Evolutionary conservation across 2,888 invertebrate species (phyloP), one percentile per base, ranked within the genome.

Genomic region (Acleris emargana): DNA sequence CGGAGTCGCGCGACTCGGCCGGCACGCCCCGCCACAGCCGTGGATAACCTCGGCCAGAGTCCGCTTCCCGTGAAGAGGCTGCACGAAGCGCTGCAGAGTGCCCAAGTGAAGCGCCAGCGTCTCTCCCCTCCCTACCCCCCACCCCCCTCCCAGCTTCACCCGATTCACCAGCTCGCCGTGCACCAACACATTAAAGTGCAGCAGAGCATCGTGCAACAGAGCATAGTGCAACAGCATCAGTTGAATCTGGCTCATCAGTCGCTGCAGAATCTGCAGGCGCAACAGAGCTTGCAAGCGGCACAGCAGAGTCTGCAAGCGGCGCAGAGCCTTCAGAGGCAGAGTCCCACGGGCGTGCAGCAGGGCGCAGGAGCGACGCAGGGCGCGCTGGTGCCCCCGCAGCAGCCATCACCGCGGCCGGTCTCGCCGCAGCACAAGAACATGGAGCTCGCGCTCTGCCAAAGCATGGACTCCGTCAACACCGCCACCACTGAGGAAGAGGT

Each of bases 401-500:
- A 89, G 76, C 82, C 89, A 66, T 90, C 91, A 71, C 89, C 89
- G 81, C 82, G 87, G 72, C 73, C 89, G 72, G 73, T 81, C 66
- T 89, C 90, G 62, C 88, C 91, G 67, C 91, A 89, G 69, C 89
- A 91, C 80, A 90, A 92, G 87, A 91, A 77, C 79, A 93, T 93
- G 93, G 93, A 93, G 84, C 94, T 96, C 86, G 96, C 97, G 82
- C 94, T 97, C 84, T 98, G 98, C 88, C 98, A 98, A 93, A 98
- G 98, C 94, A 98, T 98, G 98, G 98, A 98, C 94, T 98, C 98
- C 81, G 98, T 98, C 87, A 98, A 98, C 93, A 98, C 98, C 79
- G 96, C 96, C 85, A 97, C 97, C 88, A 97, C 97, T 88, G 98
- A 99, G 94, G 99, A 98, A 95, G 99, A 98, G 98, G 99, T 98